These are phyloP conservation scores for Lethocerus indicus DNA, from an alignment of 1,140 invertebrate species.

Conservation along the genomic window DNA sequence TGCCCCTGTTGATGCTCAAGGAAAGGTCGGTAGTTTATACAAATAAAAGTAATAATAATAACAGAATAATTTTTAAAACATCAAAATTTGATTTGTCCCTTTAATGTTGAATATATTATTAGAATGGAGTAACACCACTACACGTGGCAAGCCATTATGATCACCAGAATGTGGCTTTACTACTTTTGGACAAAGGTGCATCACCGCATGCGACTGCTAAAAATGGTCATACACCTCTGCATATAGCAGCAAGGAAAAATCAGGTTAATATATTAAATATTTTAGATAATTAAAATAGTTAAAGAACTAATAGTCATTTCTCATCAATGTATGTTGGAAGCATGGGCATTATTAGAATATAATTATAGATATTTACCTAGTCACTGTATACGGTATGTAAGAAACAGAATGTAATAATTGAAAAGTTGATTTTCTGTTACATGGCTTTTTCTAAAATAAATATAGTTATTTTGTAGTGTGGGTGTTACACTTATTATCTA, in stretches of 20 bases:
- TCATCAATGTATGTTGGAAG: no score
- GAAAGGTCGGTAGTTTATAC: constrained; percentile 44
- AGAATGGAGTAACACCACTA: constrained; percentile 94
- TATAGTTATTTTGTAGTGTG: no score
- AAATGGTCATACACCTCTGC: constrained; percentile 95
- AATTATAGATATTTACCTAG: no score
- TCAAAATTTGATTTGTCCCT: background rate
- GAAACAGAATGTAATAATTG: no score
- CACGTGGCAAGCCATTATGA: constrained; percentile 98
- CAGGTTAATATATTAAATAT: constrained; percentile 46
- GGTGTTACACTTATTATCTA: no score
- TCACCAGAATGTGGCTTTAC: constrained; percentile 85
- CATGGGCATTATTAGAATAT: no score
- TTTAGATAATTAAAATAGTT: no score
- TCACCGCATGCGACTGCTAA: constrained; percentile 86
- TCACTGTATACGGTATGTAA: no score
- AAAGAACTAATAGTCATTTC: no score
- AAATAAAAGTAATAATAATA: background rate
- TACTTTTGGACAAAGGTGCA: constrained; percentile 89
- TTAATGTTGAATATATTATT: constrained; percentile 15
- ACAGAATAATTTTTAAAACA: background rate
- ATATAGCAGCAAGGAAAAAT: constrained; percentile 97
- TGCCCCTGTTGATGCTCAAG: constrained; percentile 88
- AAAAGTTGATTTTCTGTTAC: no score
- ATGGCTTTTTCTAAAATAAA: no score